Evolutionary conservation across 92 coral and sea anemone genomes (phyloP).

Genomic region (Phenganax marumi): DNA sequence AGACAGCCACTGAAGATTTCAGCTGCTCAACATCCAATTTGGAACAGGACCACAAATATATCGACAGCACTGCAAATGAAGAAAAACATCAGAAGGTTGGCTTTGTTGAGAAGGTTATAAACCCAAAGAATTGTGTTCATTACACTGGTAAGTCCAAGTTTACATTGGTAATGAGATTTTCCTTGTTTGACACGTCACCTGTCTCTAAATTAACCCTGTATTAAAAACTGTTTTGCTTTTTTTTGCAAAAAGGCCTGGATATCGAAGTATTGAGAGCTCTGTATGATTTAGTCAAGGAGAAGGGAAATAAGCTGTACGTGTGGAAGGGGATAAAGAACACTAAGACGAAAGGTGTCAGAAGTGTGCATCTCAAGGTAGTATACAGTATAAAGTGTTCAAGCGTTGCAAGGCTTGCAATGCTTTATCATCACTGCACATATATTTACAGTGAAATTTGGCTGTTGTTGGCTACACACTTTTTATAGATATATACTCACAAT

Average conservation of each 20-base stretch:
- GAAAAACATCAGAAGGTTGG: background rate
- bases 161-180: background rate
- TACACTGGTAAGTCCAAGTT: background rate
- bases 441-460: no score
- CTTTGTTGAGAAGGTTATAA: background rate
- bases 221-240: background rate
- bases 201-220: background rate
- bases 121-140: slow-evolving; percentile 3
- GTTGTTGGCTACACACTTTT: no score
- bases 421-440: no score
- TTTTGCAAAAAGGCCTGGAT: background rate
- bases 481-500: background rate
- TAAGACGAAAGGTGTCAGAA: background rate
- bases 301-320: slow-evolving; percentile 12
- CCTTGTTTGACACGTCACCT: background rate
- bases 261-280: background rate
- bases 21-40: background rate
- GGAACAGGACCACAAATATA: background rate
- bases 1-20: background rate
- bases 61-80: background rate
- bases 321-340: slow-evolving; percentile 21
- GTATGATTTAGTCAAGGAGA: slow-evolving; percentile 3
- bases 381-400: background rate
- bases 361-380: background rate
- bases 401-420: no score